phyloP scores from a whole-genome alignment of 1,140 invertebrate species.

The Caenorhabditis briggsae region DNA sequence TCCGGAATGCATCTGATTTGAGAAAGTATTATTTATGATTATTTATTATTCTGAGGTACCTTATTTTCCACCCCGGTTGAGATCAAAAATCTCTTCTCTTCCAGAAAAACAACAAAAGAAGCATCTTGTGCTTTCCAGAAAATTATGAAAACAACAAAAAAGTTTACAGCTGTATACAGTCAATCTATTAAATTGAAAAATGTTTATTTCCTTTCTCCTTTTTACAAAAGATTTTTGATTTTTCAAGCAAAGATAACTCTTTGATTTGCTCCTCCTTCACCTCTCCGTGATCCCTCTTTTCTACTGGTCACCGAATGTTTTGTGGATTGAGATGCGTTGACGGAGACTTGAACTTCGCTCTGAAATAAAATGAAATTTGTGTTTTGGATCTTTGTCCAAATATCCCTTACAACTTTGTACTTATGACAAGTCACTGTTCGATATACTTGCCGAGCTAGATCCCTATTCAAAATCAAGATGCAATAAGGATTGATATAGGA shows the following conservation, averaged over 20 bases:
- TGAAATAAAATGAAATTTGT: not conserved
- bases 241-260: too few species aligned
- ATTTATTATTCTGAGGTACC: constrained; percentile 13
- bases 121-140: not conserved
- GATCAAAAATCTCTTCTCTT: constrained; percentile 1
- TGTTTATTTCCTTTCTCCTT: too few species aligned
- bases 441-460: not conserved
- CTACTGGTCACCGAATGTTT: not conserved
- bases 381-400: not conserved
- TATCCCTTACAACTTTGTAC: not conserved
- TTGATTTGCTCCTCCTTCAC: too few species aligned
- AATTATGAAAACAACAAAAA: too few species aligned
- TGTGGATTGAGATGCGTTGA: not conserved
- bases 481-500: constrained; percentile 1
- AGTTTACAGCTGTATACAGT: too few species aligned
- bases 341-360: not conserved
- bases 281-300: not conserved
- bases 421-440: not conserved
- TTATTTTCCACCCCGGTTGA: not conserved
- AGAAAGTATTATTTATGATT: not conserved
- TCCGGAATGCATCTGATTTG: constrained; percentile 21
- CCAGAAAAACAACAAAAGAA: constrained; percentile 1
- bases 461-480: not conserved
- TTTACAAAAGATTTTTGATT: too few species aligned
- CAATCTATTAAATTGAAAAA: too few species aligned